A percentile compares a stretch with the other conserved stretches of the same genome.
Conservation (phyloP, 2,797 vertebrate species). For the Danio tinwini region DNA sequence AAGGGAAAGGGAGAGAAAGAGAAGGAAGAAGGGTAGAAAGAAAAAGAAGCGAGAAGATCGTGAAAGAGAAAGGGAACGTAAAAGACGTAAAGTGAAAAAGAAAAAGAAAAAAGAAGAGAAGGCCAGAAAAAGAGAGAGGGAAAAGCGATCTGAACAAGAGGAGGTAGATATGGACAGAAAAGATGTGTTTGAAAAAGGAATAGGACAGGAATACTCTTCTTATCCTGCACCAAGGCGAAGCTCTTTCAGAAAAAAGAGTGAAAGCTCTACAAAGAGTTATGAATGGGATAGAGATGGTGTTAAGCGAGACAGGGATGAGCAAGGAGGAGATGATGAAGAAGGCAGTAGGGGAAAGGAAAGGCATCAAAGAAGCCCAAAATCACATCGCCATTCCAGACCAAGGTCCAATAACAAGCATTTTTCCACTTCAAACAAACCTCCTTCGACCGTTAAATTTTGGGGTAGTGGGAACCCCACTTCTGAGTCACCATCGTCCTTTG, state of each 20-base stretch:
- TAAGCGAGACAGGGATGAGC: conserved; percentile 73
- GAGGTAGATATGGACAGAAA: conserved; percentile 74
- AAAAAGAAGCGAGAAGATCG: conserved; percentile 80
- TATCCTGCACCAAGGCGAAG: conserved; percentile 74
- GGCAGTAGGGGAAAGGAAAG: conserved; percentile 72
- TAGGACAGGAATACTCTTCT: conserved; percentile 72
- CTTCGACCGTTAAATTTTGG: conserved; percentile 82
- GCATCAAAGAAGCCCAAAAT: conserved; percentile 61
- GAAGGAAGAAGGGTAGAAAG: conserved; percentile 75
- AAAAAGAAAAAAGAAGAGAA: conserved; percentile 80
- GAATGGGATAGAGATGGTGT: conserved; percentile 78
- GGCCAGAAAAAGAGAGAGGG: conserved; percentile 64
- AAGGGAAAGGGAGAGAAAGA: conserved; percentile 69
- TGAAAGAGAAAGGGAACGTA: conserved; percentile 77
- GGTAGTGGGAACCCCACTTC: conserved; percentile 71
- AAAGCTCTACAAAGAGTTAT: conserved; percentile 77
- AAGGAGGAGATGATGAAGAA: conserved; percentile 72
- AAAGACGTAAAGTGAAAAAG: conserved; percentile 80
- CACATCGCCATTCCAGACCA: conserved; percentile 63
- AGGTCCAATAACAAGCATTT: conserved; percentile 74
- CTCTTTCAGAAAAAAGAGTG: conserved; percentile 79
- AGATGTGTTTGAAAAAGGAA: conserved; percentile 74
- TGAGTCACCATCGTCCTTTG: conserved; percentile 75
- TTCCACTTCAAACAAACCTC: conserved; percentile 72
- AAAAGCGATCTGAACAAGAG: conserved; percentile 73